Conservation (phyloP, 2,797 vertebrate species). For the Argya squamiceps region DNA sequence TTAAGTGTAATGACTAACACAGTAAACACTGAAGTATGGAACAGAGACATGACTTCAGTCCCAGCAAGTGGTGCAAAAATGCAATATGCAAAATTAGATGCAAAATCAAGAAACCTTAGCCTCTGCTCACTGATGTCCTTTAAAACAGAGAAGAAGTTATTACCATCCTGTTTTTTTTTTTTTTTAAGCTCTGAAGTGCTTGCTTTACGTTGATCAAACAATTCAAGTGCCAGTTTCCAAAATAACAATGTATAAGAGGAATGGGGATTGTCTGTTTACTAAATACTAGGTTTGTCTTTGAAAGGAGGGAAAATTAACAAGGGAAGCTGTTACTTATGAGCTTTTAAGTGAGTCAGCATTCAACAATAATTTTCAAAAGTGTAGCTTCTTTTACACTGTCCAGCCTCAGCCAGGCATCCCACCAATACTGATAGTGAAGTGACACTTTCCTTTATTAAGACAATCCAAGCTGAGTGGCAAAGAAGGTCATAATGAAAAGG, state of each 20-base stretch:
- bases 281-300: slow-evolving; percentile 30
- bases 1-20: neutral
- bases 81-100: neutral
- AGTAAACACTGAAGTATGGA: neutral
- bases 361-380: slow-evolving; percentile 34
- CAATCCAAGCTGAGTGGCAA: neutral
- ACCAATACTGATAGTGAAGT: neutral
- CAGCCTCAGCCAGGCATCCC: neutral
- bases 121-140: neutral
- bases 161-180: neutral
- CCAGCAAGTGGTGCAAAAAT: neutral
- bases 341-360: slow-evolving; percentile 56
- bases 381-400: neutral
- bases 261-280: slow-evolving; percentile 40
- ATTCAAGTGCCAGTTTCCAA: neutral
- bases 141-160: neutral
- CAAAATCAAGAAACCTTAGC: neutral
- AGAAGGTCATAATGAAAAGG: neutral
- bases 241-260: slow-evolving; percentile 30
- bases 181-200: neutral
- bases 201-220: slow-evolving; percentile 3
- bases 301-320: slow-evolving; percentile 48
- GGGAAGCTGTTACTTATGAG: slow-evolving; percentile 8
- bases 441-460: neutral
- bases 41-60: neutral